These are phyloP conservation scores for Pararge aegeria DNA, from an alignment of 1,140 invertebrate species.

Conservation along the genomic window DNA sequence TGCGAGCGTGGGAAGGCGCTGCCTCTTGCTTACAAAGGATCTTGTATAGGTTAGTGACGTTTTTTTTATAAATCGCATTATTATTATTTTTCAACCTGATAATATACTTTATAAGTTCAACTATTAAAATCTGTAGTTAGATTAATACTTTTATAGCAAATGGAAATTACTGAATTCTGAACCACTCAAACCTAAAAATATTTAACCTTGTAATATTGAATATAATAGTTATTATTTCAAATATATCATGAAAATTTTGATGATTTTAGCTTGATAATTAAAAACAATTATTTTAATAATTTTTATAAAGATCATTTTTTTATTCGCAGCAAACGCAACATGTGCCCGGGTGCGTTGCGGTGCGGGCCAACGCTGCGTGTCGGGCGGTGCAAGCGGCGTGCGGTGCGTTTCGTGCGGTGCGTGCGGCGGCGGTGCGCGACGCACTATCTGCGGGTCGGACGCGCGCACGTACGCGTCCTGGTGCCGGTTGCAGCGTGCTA, in stretches of 20 bases:
- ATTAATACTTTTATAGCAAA: no score
- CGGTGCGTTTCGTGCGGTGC: constrained; percentile 92
- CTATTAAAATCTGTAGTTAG: no score
- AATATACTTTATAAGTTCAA: no score
- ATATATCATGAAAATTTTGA: no score
- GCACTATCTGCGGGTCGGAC: constrained; percentile 89
- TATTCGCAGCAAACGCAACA: constrained; percentile 83
- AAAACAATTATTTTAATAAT: no score
- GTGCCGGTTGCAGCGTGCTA: constrained; percentile 92
- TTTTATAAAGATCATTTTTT: background rate
- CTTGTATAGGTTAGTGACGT: constrained; percentile 81
- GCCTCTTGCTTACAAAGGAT: constrained; percentile 91
- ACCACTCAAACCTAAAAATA: no score
- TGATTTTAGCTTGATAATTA: no score
- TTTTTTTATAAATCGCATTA: no score
- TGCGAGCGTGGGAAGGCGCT: constrained; percentile 90
- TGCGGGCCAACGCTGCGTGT: constrained; percentile 87
- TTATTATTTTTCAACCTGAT: no score
- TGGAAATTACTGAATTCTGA: no score
- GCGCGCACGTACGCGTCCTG: constrained; percentile 91
- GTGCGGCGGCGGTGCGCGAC: constrained; percentile 81
- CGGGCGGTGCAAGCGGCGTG: constrained; percentile 84
- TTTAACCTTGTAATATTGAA: no score
- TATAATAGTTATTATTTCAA: no score
- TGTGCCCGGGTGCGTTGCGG: constrained; percentile 88